phyloP scores from a whole-genome alignment of 2,888 invertebrate species.

The Osmoderma eremita region DNA sequence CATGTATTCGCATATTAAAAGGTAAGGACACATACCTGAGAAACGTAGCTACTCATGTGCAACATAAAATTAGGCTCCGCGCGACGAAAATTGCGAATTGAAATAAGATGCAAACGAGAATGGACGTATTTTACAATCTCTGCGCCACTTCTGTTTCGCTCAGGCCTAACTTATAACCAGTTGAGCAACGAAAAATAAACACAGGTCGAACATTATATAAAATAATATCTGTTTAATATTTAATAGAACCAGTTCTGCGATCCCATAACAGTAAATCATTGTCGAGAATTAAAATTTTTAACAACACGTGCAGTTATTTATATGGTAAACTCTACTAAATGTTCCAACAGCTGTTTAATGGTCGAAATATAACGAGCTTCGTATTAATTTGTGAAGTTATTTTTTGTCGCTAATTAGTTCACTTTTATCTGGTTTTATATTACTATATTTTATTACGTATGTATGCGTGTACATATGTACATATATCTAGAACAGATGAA shows the following conservation, averaged over 20 bases:
- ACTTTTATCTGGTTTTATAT: conserved; percentile 15
- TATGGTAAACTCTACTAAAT: conserved; percentile 52
- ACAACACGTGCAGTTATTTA: conserved; percentile 53
- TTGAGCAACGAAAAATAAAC: conserved; percentile 55
- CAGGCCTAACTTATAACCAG: conserved; percentile 47
- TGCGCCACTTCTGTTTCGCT: conserved; percentile 55
- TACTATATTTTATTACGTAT: neutral
- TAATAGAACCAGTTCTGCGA: conserved; percentile 59
- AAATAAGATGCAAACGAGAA: conserved; percentile 53
- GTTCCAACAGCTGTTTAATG: conserved; percentile 60
- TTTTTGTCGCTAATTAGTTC: conserved; percentile 57
- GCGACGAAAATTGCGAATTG: conserved; percentile 41
- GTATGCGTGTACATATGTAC: neutral
- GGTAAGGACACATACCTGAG: conserved; percentile 14
- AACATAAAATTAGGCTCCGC: conserved; percentile 20
- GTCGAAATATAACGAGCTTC: conserved; percentile 49
- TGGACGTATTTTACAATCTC: conserved; percentile 55
- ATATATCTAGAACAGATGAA: neutral
- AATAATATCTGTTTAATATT: conserved; percentile 61
- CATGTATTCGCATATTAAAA: neutral
- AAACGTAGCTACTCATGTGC: conserved; percentile 3
- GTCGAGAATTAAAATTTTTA: conserved; percentile 60
- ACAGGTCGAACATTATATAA: conserved; percentile 56
- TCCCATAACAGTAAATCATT: conserved; percentile 60
- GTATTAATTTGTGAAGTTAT: conserved; percentile 61